These are phyloP conservation scores for Stenchaetothrips biformis DNA, from an alignment of 2,888 invertebrate genomes.

Conservation along the genomic window DNA sequence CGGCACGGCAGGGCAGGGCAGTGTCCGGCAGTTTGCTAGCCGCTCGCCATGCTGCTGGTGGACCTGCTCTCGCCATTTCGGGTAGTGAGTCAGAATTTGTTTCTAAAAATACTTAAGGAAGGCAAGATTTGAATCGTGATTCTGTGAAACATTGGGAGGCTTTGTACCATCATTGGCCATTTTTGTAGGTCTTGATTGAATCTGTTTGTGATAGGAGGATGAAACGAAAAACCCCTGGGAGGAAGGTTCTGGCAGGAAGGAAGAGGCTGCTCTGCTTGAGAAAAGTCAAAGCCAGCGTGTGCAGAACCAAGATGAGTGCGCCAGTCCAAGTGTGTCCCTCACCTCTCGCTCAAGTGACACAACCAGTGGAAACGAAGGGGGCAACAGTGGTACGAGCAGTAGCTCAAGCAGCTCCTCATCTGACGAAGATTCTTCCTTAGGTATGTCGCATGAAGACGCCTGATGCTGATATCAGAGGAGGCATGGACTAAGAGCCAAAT, in stretches of 20 bases:
- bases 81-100: background rate
- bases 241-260: background rate
- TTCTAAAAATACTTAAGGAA: background rate
- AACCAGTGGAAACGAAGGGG: background rate
- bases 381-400: background rate
- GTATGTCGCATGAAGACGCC: background rate
- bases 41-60: slow-evolving; percentile 6
- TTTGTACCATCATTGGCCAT: too few species aligned
- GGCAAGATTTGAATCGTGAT: too few species aligned
- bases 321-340: slow-evolving; percentile 9
- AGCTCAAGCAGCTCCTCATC: slow-evolving; percentile 1
- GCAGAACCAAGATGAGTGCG: background rate
- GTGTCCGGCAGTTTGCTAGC: background rate
- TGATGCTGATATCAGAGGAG: too few species aligned
- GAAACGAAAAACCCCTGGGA: background rate
- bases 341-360: slow-evolving; percentile 4
- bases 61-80: background rate
- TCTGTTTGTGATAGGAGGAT: background rate
- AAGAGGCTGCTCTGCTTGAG: background rate
- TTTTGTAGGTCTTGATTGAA: background rate
- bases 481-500: too few species aligned
- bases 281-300: background rate
- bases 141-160: too few species aligned
- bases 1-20: background rate
- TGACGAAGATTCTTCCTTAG: background rate